These are phyloP conservation scores for Torymus aiolomorphi DNA, from an alignment of 2,888 invertebrate species.

Conservation along the genomic window DNA sequence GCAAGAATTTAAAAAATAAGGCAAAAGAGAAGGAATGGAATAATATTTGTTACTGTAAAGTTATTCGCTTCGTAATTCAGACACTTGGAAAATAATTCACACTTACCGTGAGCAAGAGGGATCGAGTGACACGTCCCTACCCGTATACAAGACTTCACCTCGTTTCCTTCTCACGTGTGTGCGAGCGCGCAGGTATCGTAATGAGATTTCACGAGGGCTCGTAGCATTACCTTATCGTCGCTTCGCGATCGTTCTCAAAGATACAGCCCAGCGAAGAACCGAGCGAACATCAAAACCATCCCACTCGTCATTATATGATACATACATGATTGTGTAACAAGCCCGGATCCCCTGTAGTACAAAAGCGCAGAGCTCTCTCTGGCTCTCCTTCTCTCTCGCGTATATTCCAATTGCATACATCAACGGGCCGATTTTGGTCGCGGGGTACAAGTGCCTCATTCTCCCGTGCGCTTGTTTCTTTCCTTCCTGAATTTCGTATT, in stretches of 20 bases:
- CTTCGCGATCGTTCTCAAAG: not conserved
- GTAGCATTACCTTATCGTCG: slow-evolving; percentile 68
- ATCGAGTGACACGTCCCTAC: not conserved
- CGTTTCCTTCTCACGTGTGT: too few relatives aligned
- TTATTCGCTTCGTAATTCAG: too few relatives aligned
- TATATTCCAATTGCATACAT: slow-evolving; percentile 41
- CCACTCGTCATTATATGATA: slow-evolving; percentile 25
- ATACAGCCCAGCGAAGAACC: not conserved
- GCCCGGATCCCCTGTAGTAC: too few relatives aligned
- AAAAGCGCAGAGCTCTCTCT: too few relatives aligned
- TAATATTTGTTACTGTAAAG: too few relatives aligned
- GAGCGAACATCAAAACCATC: too few relatives aligned
- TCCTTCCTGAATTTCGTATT: slow-evolving; percentile 47
- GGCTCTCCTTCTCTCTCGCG: too few relatives aligned
- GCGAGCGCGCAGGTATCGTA: slow-evolving; percentile 4
- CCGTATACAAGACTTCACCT: not conserved
- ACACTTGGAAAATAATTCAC: slow-evolving; percentile 15
- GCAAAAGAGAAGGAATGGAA: too few relatives aligned
- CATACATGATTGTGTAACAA: not conserved
- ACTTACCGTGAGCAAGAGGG: not conserved
- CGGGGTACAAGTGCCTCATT: not conserved
- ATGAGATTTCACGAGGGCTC: slow-evolving; percentile 38
- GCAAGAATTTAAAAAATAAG: too few relatives aligned
- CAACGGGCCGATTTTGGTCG: slow-evolving; percentile 33
- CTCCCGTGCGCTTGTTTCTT: slow-evolving; percentile 6